Conservation (phyloP, 2,888 invertebrate species). For the Diaprepes abbreviatus region DNA sequence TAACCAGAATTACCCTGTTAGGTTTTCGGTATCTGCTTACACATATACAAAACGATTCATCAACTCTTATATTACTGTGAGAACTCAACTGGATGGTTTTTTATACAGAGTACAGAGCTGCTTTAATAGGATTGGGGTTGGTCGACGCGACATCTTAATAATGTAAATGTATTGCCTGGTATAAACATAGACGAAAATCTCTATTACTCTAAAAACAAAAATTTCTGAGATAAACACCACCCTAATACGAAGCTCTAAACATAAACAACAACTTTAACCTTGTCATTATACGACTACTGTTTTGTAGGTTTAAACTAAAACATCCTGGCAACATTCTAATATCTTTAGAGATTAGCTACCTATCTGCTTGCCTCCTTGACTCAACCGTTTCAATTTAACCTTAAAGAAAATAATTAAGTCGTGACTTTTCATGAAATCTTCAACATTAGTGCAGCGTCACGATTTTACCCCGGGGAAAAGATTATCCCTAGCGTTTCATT, state of each 20-base stretch:
- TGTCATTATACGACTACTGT: not conserved
- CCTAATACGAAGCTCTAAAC: not conserved
- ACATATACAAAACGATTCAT: too few species aligned
- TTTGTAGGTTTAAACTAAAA: not conserved
- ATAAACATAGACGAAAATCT: too few species aligned
- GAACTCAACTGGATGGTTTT: too few species aligned
- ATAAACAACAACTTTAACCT: not conserved
- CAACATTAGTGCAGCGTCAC: slow-evolving; percentile 47
- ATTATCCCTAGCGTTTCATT: slow-evolving; percentile 48
- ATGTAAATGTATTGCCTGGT: too few species aligned
- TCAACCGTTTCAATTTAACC: slow-evolving; percentile 38
- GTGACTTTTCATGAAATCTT: slow-evolving; percentile 50
- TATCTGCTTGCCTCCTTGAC: slow-evolving; percentile 14
- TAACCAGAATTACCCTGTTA: too few species aligned
- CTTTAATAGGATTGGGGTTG: too few species aligned
- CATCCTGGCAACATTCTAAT: slow-evolving; percentile 4
- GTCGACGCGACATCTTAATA: too few species aligned
- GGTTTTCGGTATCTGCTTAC: too few species aligned
- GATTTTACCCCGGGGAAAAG: slow-evolving; percentile 42
- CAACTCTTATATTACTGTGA: too few species aligned
- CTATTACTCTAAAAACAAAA: too few species aligned
- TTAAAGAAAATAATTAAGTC: slow-evolving; percentile 50
- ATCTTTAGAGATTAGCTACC: slow-evolving; percentile 27
- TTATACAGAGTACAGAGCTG: too few species aligned
- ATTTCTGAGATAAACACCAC: too few species aligned